A percentile compares a stretch with the other conserved stretches of the same genome.
These are phyloP conservation scores for Argya squamiceps DNA, from an alignment of 2,797 vertebrate species.

Conservation along the genomic window DNA sequence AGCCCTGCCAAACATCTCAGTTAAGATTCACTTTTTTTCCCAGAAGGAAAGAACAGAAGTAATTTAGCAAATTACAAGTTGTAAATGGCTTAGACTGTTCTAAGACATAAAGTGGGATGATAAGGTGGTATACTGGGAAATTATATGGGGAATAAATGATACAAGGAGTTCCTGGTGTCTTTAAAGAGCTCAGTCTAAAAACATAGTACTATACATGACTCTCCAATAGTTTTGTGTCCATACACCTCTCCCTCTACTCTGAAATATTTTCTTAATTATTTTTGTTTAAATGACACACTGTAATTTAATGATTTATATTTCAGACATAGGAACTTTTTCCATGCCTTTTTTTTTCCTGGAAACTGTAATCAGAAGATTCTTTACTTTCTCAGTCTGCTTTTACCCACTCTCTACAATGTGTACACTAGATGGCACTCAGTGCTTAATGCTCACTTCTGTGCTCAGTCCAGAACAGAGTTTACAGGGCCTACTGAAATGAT, in stretches of 20 bases:
- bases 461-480: not conserved
- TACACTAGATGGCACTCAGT: constrained; percentile 29
- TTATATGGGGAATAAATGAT: not conserved
- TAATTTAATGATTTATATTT: not conserved
- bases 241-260: not conserved
- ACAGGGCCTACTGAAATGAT: not conserved
- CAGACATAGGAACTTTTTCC: not conserved
- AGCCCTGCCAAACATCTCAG: not conserved
- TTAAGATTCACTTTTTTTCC: not conserved
- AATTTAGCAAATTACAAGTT: constrained; percentile 12
- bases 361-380: not conserved
- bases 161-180: not conserved
- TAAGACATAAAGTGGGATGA: not conserved
- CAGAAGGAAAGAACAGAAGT: not conserved
- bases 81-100: not conserved
- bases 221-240: not conserved
- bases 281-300: not conserved
- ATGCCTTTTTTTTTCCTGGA: not conserved
- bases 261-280: not conserved
- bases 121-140: not conserved
- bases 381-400: not conserved
- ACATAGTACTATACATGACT: not conserved
- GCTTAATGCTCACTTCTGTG: not conserved
- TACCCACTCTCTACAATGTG: fast-evolving
- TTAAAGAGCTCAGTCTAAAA: not conserved